Base-by-base conservation (phyloP, 2,797 vertebrate species). In the Phylloscopus collybita region DNA sequence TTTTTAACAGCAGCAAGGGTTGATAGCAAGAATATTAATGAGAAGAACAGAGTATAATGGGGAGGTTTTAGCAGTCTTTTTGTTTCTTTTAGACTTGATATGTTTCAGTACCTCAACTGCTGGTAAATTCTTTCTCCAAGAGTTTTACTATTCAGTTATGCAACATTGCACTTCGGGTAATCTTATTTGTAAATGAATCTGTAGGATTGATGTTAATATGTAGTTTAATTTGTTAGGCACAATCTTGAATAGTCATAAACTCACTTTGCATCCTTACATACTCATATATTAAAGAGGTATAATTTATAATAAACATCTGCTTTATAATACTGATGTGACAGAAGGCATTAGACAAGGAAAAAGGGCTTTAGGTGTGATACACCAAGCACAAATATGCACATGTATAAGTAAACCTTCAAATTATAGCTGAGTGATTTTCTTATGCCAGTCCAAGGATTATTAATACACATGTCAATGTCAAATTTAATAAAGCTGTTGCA, bases 231-330 rank as follows among this genome's bases (percentile, higher is more conserved):
- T 96, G 92, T 96, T 91, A 95, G 86, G 72, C 76, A 92, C 62
- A 95, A 88, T 91, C 95, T 97, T 94, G 90, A 92, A 87, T 88
- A 95, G 92, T 94, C 93, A 88, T 95, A 97, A 97, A 95, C 94
- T 96, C 87, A 96, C 59, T 86, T 86, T 90, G n/a, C 95, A 93
- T 96, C 81, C 95, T 97, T 97, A 93, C 61, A 5, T 91, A 95
- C 67, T 86, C 78, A 38, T 62, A 81, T 93, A 96, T 96, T 97
- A 94, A 97, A 95, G 62, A 96, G 74, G 64, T 92, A 73, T 91
- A 93, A 96, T 96, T 97, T 97, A 95, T 96, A 97, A 97, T 96
- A 97, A 97, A 97, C 95, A 97, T 97, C 96, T 97, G 97, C 72
- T 98, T 97, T 96, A 76, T 86, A 95, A 92, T 87, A 89, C 90